These are phyloP conservation scores for Zapornia atra DNA, from an alignment of 2,113 vertebrate genomes.

Conservation along the genomic window DNA sequence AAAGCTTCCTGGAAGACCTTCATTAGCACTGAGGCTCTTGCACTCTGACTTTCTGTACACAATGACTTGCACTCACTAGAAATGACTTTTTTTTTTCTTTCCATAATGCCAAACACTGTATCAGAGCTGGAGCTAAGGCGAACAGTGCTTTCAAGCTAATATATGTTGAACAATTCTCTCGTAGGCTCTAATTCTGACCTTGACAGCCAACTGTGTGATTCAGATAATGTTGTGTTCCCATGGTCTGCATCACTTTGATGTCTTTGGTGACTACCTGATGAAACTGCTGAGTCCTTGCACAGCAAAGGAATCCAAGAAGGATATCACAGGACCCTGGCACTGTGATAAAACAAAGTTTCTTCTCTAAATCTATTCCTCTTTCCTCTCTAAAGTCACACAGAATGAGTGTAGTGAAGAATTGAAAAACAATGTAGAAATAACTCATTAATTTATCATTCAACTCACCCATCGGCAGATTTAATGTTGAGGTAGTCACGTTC, in stretches of 20 bases:
- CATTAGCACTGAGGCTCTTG: not conserved
- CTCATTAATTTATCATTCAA: not conserved
- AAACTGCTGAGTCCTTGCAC: not conserved
- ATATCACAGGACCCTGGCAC: no score
- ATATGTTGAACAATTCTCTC: not conserved
- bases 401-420: not conserved
- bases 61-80: not conserved
- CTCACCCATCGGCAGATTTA: slow-evolving; percentile 53
- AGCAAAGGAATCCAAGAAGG: not conserved
- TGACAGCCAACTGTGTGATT: not conserved
- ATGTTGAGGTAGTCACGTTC: slow-evolving; percentile 61
- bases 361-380: not conserved
- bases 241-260: not conserved
- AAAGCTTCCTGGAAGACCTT: not conserved
- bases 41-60: not conserved
- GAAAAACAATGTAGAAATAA: not conserved
- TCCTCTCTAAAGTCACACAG: not conserved
- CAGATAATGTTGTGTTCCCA: not conserved
- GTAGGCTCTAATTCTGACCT: not conserved
- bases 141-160: not conserved
- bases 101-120: not conserved
- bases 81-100: not conserved
- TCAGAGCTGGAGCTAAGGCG: not conserved
- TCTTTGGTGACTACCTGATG: not conserved
- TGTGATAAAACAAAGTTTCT: not conserved